Evolutionary conservation across 2,113 vertebrate genomes (phyloP).

Genomic region (Nycticorax nycticorax): DNA sequence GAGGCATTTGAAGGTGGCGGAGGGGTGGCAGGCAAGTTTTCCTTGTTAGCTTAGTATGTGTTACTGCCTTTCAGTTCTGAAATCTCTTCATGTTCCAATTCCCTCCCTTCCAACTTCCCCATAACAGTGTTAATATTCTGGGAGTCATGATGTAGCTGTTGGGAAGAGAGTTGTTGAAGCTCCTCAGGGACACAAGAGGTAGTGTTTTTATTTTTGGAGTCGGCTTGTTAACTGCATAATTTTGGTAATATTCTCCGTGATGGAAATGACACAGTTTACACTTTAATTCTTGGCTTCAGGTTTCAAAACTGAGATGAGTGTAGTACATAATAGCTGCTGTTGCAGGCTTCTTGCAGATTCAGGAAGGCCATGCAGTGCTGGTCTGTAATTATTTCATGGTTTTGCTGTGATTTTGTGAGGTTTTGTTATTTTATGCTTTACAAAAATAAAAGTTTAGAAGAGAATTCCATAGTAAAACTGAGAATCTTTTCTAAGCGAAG

Average conservation of each 20-base stretch:
- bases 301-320: neutral
- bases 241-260: neutral
- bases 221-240: neutral
- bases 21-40: neutral
- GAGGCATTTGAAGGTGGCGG: neutral
- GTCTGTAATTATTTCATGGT: neutral
- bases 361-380: neutral
- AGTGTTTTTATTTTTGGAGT: neutral
- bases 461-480: neutral
- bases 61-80: neutral
- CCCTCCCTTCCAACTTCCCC: neutral
- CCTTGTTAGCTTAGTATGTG: neutral
- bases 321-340: neutral
- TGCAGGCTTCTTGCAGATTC: neutral
- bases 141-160: neutral
- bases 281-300: neutral
- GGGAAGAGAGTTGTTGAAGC: neutral
- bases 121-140: neutral
- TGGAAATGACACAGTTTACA: neutral
- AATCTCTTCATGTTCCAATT: rapidly evolving
- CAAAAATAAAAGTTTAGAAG: neutral
- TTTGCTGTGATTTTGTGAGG: neutral
- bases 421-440: neutral
- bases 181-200: neutral
- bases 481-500: neutral